Evolutionary conservation across 2,797 vertebrate genomes (phyloP).

Genomic region (Pagetopsis macropterus): DNA sequence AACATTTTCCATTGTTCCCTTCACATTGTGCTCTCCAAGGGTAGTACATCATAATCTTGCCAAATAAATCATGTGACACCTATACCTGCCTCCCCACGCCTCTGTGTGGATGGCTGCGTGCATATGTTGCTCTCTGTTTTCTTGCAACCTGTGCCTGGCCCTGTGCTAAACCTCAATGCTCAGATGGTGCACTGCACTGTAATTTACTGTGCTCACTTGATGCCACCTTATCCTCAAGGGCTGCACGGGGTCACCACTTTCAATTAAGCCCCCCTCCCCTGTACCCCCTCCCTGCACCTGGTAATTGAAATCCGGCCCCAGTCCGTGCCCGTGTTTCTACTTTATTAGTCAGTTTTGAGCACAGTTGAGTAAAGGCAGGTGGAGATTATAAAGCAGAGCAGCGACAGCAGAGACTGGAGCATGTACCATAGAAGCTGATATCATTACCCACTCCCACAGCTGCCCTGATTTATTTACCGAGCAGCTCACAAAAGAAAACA

Average conservation of each 20-base stretch:
- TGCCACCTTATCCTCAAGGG: slow-evolving; percentile 70
- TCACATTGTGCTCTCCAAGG: neutral
- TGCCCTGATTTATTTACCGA: slow-evolving; percentile 68
- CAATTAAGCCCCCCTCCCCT: slow-evolving; percentile 73
- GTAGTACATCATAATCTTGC: slow-evolving; percentile 2
- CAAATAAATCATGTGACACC: slow-evolving; percentile 22
- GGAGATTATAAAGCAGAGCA: slow-evolving; percentile 56
- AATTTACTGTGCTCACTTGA: slow-evolving; percentile 78
- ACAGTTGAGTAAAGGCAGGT: slow-evolving; percentile 68
- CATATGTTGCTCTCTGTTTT: slow-evolving; percentile 71
- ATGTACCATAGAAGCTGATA: slow-evolving; percentile 50
- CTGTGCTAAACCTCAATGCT: slow-evolving; percentile 67
- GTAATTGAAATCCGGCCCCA: slow-evolving; percentile 80
- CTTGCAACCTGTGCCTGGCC: slow-evolving; percentile 59
- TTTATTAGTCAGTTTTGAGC: slow-evolving; percentile 73
- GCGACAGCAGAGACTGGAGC: slow-evolving; percentile 37
- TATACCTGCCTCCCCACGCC: slow-evolving; percentile 40
- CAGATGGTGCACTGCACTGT: slow-evolving; percentile 73
- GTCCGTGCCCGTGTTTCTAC: slow-evolving; percentile 56
- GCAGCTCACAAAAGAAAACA: slow-evolving; percentile 46
- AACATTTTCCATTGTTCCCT: slow-evolving; percentile 9
- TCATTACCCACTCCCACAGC: slow-evolving; percentile 50
- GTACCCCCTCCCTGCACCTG: slow-evolving; percentile 59
- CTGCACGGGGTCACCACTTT: slow-evolving; percentile 76
- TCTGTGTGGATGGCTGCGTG: slow-evolving; percentile 59